Evolutionary conservation across 2,888 invertebrate species (phyloP), one percentile per base, ranked within the genome.

Genomic region (Teinopalpus imperialis): DNA sequence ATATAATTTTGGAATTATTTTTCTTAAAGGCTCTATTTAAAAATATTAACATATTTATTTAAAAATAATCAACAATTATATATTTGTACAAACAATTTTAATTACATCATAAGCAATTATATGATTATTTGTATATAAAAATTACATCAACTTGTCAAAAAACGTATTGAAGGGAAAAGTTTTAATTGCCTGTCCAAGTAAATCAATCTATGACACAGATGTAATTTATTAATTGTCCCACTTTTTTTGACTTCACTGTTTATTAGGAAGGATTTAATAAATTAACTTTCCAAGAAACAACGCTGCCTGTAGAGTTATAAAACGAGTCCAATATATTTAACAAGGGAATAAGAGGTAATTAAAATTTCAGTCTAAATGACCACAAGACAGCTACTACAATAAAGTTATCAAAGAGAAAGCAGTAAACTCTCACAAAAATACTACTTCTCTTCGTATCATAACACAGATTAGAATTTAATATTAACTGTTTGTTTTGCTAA

Each of bases 291-390:
- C 13, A 36, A 27, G 30, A 43, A 36, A 36, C 36, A 29, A 30
- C 14, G 30, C 36, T 1, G 41, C 16, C 21, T 32, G 18, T 37
- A 9, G 23, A 16, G 23, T 41, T 27, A 44, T 47, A 41, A 31
- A 40, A 34, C 1, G 20, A 29, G 32, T 10, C 32, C 52, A 49
- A 55, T 55, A 52, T 52, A 52, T 52, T 48, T 52, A 56, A 54
- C 50, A 56, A 57, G 49, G 39, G 43, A 42, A 52, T 53, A 48
- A 49, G 53, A 53, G 49, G 52, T 59, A 56, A 63, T 63, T 61
- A 58, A 61, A 57, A 56, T 54, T 59, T 54, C 41, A 56, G 53
- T 56, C 42, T 35, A 30, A 53, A 54, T 51, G 47, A 48, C 53
- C 48, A 39, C 41, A 39, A 48, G 43, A 57, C 52, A 42, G 43